Evolutionary conservation across 2,113 vertebrate genomes (phyloP), one percentile per base, ranked within the genome.

Genomic region (Gavia stellata): DNA sequence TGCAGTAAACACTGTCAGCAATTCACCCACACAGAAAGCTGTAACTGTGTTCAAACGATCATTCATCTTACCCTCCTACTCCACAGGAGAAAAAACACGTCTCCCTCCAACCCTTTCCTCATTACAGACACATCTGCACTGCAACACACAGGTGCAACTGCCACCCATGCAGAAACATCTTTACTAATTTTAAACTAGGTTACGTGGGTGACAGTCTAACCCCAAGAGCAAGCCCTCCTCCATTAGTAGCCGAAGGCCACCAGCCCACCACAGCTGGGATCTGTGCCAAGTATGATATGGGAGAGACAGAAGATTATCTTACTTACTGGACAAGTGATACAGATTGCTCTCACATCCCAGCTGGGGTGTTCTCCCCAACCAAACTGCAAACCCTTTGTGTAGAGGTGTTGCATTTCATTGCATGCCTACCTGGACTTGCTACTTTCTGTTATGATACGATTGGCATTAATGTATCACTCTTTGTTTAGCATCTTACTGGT

Each of bases 21-120:
- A 72, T 74, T 94, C 70, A 92, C 78, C 65, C 78, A 87, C 73
- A 87, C 70, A 72, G 73, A 89, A 92, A 96, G 73, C 44, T 94
- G 47, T 71, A 75, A 31, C 61, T 91, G 33, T 78, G 42, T 85
- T 95, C 68, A 81, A 89, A 53, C 7, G 23, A 72, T 52, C 44
- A 47, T 94, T 95, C 47, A 20, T 81, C 61, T 87, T 75, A 75
- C 49, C 21, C 34, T 90, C 62, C 77, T 75, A 55, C 36, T 67
- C 73, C 38, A 47, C 13, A 75, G 52, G 44, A 81, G n/a, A 55
- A 81, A 52, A 91, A 72, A 55, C 5, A 50, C 20, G 1, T 75
- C 56, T 85, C 52, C 4, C 67, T 94, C 66, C 36, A 91, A 29
- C 13, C 33, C 17, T 20, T 74, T 61, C 56, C 45, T 52, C 61